phyloP scores from a whole-genome alignment of 2,797 vertebrate genomes.

The Coregonus suidteri region DNA sequence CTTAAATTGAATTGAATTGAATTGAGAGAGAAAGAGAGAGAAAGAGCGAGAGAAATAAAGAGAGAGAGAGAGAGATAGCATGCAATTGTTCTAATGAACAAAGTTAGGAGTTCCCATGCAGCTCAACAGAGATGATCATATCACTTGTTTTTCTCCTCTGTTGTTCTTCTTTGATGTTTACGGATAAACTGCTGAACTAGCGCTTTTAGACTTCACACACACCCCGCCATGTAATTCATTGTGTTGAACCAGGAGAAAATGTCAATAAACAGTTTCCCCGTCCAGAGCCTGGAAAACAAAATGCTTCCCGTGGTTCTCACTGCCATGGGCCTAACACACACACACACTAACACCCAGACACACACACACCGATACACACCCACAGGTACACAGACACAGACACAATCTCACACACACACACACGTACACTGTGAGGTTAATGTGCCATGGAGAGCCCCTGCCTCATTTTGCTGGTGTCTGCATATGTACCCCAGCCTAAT shows the following conservation, averaged over 20 bases:
- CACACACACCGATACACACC: constrained; percentile 9
- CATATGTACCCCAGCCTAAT: constrained; percentile 34
- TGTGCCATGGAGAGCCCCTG: constrained; percentile 59
- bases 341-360: not conserved
- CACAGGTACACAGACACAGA: constrained; percentile 28
- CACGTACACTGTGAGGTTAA: constrained; percentile 62
- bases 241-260: constrained; percentile 71
- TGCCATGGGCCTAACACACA: not conserved
- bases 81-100: too few species aligned
- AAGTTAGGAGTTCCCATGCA: too few species aligned
- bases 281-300: constrained; percentile 67
- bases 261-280: constrained; percentile 76
- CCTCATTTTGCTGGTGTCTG: constrained; percentile 38
- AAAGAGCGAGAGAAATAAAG: not conserved
- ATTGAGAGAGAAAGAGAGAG: not conserved
- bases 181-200: constrained; percentile 62
- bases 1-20: too few species aligned
- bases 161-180: too few species aligned
- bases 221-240: constrained; percentile 54
- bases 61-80: not conserved
- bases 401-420: constrained; percentile 16
- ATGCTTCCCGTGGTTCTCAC: constrained; percentile 52
- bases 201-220: constrained; percentile 34
- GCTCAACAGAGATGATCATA: too few species aligned
- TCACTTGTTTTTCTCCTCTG: too few species aligned